Conservation (phyloP, 2,113 vertebrate species). For the Cyanistes caeruleus region DNA sequence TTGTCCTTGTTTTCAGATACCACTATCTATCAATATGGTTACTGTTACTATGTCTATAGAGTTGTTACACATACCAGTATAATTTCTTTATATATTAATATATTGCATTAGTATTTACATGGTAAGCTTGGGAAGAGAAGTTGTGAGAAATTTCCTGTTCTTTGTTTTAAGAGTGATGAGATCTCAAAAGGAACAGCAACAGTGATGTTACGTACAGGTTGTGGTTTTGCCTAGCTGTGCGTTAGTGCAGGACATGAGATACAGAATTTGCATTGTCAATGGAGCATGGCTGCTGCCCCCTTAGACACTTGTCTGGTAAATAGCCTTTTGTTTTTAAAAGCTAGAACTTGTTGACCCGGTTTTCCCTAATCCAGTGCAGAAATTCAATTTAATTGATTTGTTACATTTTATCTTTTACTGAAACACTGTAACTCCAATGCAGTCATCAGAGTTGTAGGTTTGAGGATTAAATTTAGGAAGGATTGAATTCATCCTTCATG, state of each 20-base stretch:
- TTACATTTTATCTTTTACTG: conserved; percentile 3
- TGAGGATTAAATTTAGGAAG: not conserved
- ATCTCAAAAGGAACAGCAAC: not conserved
- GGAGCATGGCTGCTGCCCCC: not conserved
- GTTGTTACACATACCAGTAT: not conserved
- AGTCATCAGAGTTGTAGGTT: not conserved
- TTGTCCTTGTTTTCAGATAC: not conserved
- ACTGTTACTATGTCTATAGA: not conserved
- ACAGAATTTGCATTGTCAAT: not conserved
- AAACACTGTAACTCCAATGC: not conserved
- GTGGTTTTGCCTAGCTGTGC: not conserved
- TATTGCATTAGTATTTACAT: not conserved
- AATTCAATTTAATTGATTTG: not conserved
- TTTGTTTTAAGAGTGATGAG: not conserved
- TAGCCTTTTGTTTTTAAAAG: not conserved
- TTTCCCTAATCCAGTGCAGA: not conserved
- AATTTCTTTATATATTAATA: not conserved
- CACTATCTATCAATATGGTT: not conserved
- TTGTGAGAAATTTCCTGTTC: not conserved
- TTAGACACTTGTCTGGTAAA: not conserved
- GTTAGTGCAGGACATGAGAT: not conserved
- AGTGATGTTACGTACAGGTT: not conserved
- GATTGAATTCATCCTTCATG: not conserved
- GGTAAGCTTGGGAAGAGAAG: not conserved
- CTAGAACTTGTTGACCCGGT: not conserved